phyloP scores from a whole-genome alignment of 2,113 vertebrate genomes.

The Nestor notabilis region DNA sequence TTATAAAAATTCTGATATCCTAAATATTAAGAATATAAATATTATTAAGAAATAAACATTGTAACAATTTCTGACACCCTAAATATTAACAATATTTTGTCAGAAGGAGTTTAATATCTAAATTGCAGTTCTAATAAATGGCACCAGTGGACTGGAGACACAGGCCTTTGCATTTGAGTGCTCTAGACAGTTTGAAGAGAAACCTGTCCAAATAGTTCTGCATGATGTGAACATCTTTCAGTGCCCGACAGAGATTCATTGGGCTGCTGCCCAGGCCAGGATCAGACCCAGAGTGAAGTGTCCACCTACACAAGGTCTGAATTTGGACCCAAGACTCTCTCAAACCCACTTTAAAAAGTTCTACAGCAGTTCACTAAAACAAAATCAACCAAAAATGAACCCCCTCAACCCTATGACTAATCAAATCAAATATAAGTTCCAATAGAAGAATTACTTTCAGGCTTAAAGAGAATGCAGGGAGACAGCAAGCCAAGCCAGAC shows the following conservation, averaged over 20 bases:
- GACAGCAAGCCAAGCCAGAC: background rate
- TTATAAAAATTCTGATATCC: background rate
- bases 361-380: background rate
- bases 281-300: background rate
- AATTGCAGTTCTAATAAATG: background rate
- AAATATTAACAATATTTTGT: background rate
- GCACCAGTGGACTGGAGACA: background rate
- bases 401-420: background rate
- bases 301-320: background rate
- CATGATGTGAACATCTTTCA: background rate
- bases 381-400: background rate
- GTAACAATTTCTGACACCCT: background rate
- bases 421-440: constrained; percentile 6
- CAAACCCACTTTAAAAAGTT: background rate
- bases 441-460: constrained; percentile 14
- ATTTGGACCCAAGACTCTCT: background rate
- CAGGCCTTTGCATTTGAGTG: background rate
- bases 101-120: background rate
- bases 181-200: background rate
- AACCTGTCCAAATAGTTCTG: background rate
- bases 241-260: background rate
- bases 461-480: background rate
- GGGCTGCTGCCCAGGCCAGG: background rate
- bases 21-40: background rate
- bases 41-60: background rate